Base-by-base conservation (phyloP, 2,888 invertebrate species). In the Colletes collaris region DNA sequence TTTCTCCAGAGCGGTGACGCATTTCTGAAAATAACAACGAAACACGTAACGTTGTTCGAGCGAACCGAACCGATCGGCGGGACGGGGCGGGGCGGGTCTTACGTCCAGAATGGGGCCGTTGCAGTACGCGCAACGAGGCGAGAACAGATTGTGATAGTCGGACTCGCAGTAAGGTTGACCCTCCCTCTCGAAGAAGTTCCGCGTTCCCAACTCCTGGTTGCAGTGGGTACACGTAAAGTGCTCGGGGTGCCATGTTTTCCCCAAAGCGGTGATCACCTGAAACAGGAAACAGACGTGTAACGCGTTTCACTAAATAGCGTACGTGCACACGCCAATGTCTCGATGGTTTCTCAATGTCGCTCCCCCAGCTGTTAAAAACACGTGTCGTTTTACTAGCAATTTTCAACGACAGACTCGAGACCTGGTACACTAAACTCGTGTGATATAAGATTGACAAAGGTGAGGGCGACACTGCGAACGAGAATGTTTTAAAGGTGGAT, bases 241-340 rank as follows among this genome's bases (percentile, higher is more conserved):
- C 94, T 99, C 99, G 62, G 99, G 99, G 93, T 99, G 99, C 99
- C 99, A 99, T 83, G 99, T 99, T 94, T 98, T 97, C 71, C 99
- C 99, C 93, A 99, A 93, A 27, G 99, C 99, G 82, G 99, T 99
- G 93, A 98, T 98, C 88, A 98, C 97, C 95, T 96, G 93, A 52
- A 84, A 60, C n/a, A 5, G 1, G 16, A 40, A 56, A 46, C 0
- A 11, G 35, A 11, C 27, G 40, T 40, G 44, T n/a, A 44, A 49
- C 50, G n/a, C 13, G 13, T 13, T 4, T 7, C 4, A 50, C 40
- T 6, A 3, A 16, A 49, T 49, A 10, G 11, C 27, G 27, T 27
- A 27, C 27, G 27, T 27, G 27, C 27, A 27, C 27, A 27, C 27
- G 16, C 16, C 16, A 16, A 27, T 27, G 27, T 27, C 27, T 27